phyloP scores from a whole-genome alignment of 1,140 invertebrate species.

The Pogonognathellus flavescens region DNA sequence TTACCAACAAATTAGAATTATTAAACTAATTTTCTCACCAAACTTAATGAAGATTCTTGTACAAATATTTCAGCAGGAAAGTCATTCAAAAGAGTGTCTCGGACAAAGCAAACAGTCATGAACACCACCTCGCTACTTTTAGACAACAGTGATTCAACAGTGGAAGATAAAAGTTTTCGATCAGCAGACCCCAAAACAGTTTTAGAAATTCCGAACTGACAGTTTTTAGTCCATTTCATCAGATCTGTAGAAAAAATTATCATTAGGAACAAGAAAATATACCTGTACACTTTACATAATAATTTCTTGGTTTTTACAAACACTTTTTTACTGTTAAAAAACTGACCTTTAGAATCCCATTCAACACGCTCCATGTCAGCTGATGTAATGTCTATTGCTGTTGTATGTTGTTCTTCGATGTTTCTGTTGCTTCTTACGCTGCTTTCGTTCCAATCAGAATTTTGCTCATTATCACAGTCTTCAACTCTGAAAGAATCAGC shows the following conservation, averaged over 20 bases:
- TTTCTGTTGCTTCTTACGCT: not conserved
- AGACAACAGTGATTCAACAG: slow-evolving; percentile 61
- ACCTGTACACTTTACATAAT: not conserved
- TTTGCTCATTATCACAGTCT: not conserved
- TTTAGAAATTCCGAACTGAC: slow-evolving; percentile 47
- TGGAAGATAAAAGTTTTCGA: slow-evolving; percentile 60
- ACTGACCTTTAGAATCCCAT: slow-evolving; percentile 13
- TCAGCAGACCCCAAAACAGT: slow-evolving; percentile 57
- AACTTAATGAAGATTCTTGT: slow-evolving; percentile 60
- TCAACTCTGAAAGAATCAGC: not conserved
- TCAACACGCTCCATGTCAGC: not conserved
- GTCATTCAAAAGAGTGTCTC: slow-evolving; percentile 63
- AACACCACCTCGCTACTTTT: slow-evolving; percentile 58
- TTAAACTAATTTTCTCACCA: slow-evolving; percentile 51
- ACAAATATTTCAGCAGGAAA: slow-evolving; percentile 65
- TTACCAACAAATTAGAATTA: slow-evolving; percentile 14
- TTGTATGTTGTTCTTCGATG: not conserved
- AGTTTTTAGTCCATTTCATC: slow-evolving; percentile 29
- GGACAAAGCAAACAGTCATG: slow-evolving; percentile 60
- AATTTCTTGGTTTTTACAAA: too few species aligned
- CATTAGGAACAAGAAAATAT: not conserved
- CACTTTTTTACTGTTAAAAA: not conserved
- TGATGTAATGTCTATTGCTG: not conserved
- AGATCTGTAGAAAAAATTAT: not conserved
- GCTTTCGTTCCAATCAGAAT: not conserved